These are phyloP conservation scores for Drosophila bocki DNA, from an alignment of 1,140 invertebrate genomes.

Conservation along the genomic window DNA sequence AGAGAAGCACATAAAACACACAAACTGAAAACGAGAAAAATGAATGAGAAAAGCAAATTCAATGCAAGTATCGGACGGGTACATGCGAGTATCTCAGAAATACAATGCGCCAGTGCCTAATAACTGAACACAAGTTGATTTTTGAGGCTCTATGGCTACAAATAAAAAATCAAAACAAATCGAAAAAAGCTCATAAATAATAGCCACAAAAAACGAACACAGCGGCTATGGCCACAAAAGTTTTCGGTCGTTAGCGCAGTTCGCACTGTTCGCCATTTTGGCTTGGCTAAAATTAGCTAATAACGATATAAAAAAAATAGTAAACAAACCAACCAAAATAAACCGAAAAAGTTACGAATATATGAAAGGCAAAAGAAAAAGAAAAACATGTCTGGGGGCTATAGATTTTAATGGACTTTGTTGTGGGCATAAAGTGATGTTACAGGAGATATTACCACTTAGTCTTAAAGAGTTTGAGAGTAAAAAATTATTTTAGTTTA, in stretches of 20 bases:
- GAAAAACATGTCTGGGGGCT: slow-evolving; percentile 4
- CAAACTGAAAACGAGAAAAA: slow-evolving; percentile 62
- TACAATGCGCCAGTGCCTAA: slow-evolving; percentile 48
- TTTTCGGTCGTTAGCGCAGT: slow-evolving; percentile 60
- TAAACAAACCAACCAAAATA: slow-evolving; percentile 57
- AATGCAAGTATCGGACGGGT: slow-evolving; percentile 52
- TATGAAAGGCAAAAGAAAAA: slow-evolving; percentile 34
- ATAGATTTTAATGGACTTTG: slow-evolving; percentile 4
- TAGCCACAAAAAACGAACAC: slow-evolving; percentile 47
- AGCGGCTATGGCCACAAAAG: slow-evolving; percentile 29
- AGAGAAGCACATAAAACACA: slow-evolving; percentile 28
- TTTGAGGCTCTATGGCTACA: slow-evolving; percentile 40
- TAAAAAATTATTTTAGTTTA: not conserved
- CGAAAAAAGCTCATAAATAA: slow-evolving; percentile 60
- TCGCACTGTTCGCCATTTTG: slow-evolving; percentile 67
- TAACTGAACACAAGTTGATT: slow-evolving; percentile 51
- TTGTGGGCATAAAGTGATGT: slow-evolving; percentile 3
- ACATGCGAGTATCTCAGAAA: slow-evolving; percentile 44
- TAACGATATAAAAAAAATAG: slow-evolving; percentile 56
- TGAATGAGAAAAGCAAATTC: slow-evolving; percentile 51
- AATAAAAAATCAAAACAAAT: slow-evolving; percentile 61
- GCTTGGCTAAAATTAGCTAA: slow-evolving; percentile 77
- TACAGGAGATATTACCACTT: not conserved
- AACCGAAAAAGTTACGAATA: slow-evolving; percentile 45
- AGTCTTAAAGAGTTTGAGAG: not conserved